Evolutionary conservation across 2,888 invertebrate species (phyloP), one percentile per base, ranked within the genome.

Genomic region (Lasioglossum figueresi): DNA sequence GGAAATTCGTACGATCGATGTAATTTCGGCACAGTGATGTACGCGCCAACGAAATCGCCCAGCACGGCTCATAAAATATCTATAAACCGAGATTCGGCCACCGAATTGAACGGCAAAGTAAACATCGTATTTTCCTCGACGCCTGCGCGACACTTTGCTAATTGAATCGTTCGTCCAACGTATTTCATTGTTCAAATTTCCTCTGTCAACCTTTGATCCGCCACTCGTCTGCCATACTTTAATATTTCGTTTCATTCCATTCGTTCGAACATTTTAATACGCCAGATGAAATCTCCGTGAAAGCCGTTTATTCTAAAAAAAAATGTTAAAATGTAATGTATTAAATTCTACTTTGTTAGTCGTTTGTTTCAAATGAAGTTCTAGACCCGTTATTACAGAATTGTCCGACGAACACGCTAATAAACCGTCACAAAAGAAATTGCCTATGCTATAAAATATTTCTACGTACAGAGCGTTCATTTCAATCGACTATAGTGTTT

Each of bases 61-160:
- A 34, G 45, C 63, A 75, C 66, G 75, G 63, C 85, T 76, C 79
- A 81, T 85, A 81, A 85, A 86, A 85, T 85, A 85, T 86, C 78
- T 80, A 85, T 79, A 86, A 81, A 86, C 81, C 81, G 81, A 80
- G 80, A 80, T 85, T 80, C 78, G 63, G 68, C 70, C 79, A 52
- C 56, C 80, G 84, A 84, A 80, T 80, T 71, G 85, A 77, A 85
- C 80, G 85, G 70, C 68, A 34, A 37, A 37, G 78, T 80, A 78
- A 84, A 84, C 80, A 76, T 59, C 85, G 72, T 79, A 84, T 80
- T 85, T 86, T 79, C 76, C n/a, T n/a, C 31, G 74, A 73, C 16
- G 48, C 14, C 74, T 16, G 66, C 45, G 27, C 77, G 80, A 84
- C 85, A 63, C 77, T 74, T 71, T 77, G n/a, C 84, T 85, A 84